Conservation (phyloP, 1,140 invertebrate genomes). For the Rhagoletis zephyria region DNA sequence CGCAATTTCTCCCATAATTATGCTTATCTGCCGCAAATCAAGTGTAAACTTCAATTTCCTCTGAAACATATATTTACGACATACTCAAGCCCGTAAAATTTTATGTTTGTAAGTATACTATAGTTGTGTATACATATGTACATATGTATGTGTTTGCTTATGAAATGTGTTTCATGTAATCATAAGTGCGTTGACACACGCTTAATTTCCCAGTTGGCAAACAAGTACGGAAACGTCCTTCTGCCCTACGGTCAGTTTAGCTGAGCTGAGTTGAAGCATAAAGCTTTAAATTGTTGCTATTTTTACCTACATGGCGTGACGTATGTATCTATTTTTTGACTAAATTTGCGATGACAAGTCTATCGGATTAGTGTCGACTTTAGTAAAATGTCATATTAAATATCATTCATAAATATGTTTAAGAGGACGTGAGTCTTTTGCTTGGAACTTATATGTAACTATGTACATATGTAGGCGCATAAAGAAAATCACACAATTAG, state of each 20-base stretch:
- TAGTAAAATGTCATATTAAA: constrained; percentile 34
- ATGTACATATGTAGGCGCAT: no score
- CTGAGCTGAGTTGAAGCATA: neutral
- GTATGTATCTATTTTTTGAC: neutral
- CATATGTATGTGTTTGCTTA: no score
- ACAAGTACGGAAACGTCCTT: neutral
- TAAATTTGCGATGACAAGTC: neutral
- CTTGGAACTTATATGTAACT: no score
- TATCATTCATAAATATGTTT: neutral
- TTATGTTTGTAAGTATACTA: no score
- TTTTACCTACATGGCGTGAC: neutral
- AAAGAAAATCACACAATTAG: no score
- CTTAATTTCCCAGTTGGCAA: constrained; percentile 47
- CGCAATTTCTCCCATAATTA: neutral
- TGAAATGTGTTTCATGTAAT: neutral
- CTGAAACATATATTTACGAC: neutral
- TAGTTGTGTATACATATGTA: no score
- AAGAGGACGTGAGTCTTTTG: no score
- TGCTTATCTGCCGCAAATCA: constrained; percentile 4
- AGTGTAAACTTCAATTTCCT: constrained; percentile 42
- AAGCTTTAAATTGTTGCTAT: neutral
- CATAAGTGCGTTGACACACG: neutral
- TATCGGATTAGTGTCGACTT: constrained; percentile 12
- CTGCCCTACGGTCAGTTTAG: neutral
- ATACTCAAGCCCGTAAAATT: no score